Conservation (phyloP, 2,888 invertebrate genomes). For the Acanthococcus lagerstroemiae region DNA sequence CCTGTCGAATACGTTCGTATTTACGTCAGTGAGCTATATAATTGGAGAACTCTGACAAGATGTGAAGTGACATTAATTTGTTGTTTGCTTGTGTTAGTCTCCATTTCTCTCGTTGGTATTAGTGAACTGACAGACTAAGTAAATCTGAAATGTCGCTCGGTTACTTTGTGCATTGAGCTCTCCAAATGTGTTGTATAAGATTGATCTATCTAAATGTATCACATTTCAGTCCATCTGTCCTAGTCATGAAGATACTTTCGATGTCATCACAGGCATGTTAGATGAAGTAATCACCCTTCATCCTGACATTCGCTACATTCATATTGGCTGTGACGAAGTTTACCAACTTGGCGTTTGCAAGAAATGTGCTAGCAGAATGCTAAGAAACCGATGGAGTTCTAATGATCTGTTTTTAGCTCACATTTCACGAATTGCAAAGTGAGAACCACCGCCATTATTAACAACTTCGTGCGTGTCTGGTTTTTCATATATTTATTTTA, state of each 20-base stretch:
- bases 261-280: conserved; percentile 40
- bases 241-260: conserved; percentile 41
- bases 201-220: not conserved
- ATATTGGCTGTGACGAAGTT: conserved; percentile 46
- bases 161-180: not conserved
- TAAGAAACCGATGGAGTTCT: not conserved
- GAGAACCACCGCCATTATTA: not conserved
- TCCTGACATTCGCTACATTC: conserved; percentile 41
- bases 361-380: conserved; percentile 36
- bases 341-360: conserved; percentile 42
- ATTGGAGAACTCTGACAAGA: too few relatives aligned
- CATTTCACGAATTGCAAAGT: conserved; percentile 12
- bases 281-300: conserved; percentile 41
- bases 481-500: not conserved
- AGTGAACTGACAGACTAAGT: not conserved
- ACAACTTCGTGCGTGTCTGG: not conserved
- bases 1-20: too few relatives aligned
- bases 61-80: too few relatives aligned
- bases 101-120: too few relatives aligned
- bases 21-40: too few relatives aligned
- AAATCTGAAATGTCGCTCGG: not conserved
- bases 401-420: conserved; percentile 8
- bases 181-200: not conserved
- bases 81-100: too few relatives aligned
- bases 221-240: conserved; percentile 43